A percentile compares a stretch with the other conserved stretches of the same genome.
Conservation (phyloP, 2,797 vertebrate species). For the Poecilia wingei region DNA sequence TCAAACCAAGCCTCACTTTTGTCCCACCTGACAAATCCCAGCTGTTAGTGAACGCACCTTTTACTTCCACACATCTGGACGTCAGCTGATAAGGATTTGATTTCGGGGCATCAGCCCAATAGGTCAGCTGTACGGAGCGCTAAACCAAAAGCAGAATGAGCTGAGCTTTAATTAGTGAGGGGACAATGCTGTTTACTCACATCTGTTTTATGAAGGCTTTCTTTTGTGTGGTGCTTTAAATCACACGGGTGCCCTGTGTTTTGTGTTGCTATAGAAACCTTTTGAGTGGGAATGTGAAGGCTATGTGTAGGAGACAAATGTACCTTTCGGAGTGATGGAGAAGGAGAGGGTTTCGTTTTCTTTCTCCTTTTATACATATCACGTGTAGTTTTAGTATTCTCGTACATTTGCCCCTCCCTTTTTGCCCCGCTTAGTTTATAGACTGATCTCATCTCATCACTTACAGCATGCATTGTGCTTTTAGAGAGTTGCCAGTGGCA, state of each 20-base stretch:
- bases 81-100: background rate
- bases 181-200: constrained; percentile 12
- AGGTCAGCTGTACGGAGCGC: background rate
- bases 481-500: constrained; percentile 59
- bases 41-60: background rate
- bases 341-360: constrained; percentile 24
- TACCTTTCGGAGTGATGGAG: constrained; percentile 51
- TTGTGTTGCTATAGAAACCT: constrained; percentile 69
- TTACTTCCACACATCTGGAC: background rate
- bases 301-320: constrained; percentile 49
- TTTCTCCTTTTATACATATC: constrained; percentile 5
- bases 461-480: constrained; percentile 56
- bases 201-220: constrained; percentile 18
- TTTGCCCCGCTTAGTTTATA: constrained; percentile 44
- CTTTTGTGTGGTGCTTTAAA: constrained; percentile 24
- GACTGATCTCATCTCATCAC: constrained; percentile 66
- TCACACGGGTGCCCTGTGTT: constrained; percentile 36
- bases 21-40: background rate
- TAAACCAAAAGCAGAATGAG: background rate
- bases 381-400: constrained; percentile 8
- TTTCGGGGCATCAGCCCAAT: background rate
- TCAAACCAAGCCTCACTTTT: background rate
- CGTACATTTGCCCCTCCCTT: constrained; percentile 4
- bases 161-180: background rate
- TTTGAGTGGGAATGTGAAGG: constrained; percentile 50